Base-by-base conservation (phyloP, 2,888 invertebrate species). In the Ditula angustiorana region DNA sequence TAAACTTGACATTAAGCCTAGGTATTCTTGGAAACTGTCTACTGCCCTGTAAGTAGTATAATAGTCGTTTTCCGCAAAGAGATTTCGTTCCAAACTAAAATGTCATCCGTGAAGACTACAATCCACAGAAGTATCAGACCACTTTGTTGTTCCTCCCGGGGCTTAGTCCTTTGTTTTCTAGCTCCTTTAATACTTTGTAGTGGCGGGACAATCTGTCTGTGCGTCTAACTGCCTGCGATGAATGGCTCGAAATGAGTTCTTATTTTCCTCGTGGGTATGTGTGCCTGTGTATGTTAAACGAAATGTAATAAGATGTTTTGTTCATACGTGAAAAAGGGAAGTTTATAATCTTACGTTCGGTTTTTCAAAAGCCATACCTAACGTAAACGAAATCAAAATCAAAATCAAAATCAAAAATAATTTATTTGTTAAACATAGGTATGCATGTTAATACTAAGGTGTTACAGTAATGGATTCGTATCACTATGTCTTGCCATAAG, bases 141-240 rank as follows among this genome's bases (percentile, higher is more conserved):
- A 87, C 87, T 88, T 88, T 87, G 87, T 88, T 81, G 81, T 82
- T 80, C 67, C 77, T 80, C 82, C 78, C 73, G 82, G 73, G 84
- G 84, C 83, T 86, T 83, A 86, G 80, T 85, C 86, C 86, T 89
- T 89, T 89, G 88, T 88, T 88, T 85, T 84, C 75, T 81, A 81
- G 85, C 84, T 82, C 81, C 85, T 87, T 84, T 88, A 86, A 87
- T 87, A 86, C 82, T 87, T 86, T 87, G 85, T 86, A 83, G 85
- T 86, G 81, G 83, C 77, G 82, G 80, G 76, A 85, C 83, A 82
- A 82, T 83, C 65, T 49, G 83, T 82, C 82, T 82, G 76, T 81
- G 79, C 79, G 80, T 79, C 77, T 81, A 78, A 77, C 71, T 73
- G 74, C 73, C 75, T 74, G 75, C 77, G 76, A 75, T 75, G 78